Percentiles rank a stretch among this genome's conserved stretches.
phyloP scores from a whole-genome alignment of 1,140 invertebrate genomes.

The Ectropis grisescens region DNA sequence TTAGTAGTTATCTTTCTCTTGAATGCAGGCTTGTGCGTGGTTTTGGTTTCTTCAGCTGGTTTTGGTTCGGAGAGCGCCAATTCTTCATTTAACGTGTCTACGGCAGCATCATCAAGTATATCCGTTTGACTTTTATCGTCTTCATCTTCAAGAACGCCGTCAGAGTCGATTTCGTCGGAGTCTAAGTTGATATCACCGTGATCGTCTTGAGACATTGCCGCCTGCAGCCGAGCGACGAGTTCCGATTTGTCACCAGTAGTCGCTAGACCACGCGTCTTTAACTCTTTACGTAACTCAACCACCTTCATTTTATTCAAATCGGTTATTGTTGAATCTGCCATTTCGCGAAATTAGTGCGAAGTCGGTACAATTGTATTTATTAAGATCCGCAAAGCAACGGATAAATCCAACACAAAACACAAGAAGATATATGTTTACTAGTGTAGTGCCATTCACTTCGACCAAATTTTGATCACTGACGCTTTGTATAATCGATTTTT shows the following conservation, averaged over 20 bases:
- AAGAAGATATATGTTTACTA: no score
- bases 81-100: slow-evolving; percentile 54
- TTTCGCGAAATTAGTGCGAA: no score
- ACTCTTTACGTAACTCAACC: slow-evolving; percentile 83
- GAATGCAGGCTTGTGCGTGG: slow-evolving; percentile 20
- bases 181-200: slow-evolving; percentile 56
- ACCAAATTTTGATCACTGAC: no score
- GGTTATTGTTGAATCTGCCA: slow-evolving; percentile 45
- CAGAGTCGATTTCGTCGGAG: slow-evolving; percentile 63
- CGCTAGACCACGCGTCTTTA: slow-evolving; percentile 81
- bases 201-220: slow-evolving; percentile 69
- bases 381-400: no score
- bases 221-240: slow-evolving; percentile 80
- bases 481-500: no score
- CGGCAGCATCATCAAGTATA: slow-evolving; percentile 50
- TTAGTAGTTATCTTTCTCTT: slow-evolving; percentile 56
- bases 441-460: no score
- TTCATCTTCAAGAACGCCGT: slow-evolving; percentile 70
- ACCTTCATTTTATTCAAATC: slow-evolving; percentile 72
- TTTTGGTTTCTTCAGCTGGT: slow-evolving; percentile 28
- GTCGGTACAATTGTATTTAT: no score
- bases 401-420: no score
- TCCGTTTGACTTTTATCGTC: slow-evolving; percentile 68
- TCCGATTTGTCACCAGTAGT: slow-evolving; percentile 86
- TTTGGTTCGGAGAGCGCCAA: slow-evolving; percentile 39